These are phyloP conservation scores for Malurus leucopterus DNA, from an alignment of 2,797 vertebrate genomes.

Conservation along the genomic window DNA sequence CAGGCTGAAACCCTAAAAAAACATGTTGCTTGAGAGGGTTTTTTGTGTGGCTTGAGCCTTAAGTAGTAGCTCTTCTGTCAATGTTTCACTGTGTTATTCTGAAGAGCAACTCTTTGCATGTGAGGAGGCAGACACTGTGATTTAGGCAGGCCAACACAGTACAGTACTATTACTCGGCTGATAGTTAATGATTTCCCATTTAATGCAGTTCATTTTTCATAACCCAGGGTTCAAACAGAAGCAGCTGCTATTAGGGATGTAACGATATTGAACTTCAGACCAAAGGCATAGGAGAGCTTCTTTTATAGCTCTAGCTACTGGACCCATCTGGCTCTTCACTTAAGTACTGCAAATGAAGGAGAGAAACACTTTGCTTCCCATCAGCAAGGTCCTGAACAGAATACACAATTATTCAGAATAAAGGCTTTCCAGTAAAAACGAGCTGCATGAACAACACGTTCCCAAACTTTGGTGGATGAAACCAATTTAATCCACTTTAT, in stretches of 20 bases:
- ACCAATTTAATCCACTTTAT: conserved; percentile 21
- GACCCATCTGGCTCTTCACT: conserved; percentile 57
- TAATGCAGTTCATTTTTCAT: conserved; percentile 66
- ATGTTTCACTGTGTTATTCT: conserved; percentile 14
- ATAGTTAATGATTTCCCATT: conserved; percentile 71
- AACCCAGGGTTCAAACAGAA: conserved; percentile 69
- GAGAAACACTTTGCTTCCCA: conserved; percentile 50
- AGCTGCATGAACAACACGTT: not conserved
- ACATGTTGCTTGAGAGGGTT: not conserved
- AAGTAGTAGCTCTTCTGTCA: not conserved
- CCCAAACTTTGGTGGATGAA: conserved; percentile 1
- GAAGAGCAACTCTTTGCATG: conserved; percentile 38
- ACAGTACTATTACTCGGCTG: conserved; percentile 52
- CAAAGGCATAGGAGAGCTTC: conserved; percentile 36
- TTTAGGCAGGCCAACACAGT: conserved; percentile 42
- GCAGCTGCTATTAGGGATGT: conserved; percentile 59
- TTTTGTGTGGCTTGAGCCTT: not conserved
- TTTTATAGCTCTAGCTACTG: conserved; percentile 37
- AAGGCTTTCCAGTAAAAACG: conserved; percentile 55
- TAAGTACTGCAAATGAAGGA: conserved; percentile 36
- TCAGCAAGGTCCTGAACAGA: conserved; percentile 40
- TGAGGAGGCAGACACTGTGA: conserved; percentile 42
- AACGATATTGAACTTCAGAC: conserved; percentile 59
- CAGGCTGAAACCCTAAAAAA: conserved; percentile 15
- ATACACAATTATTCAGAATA: conserved; percentile 53